Evolutionary conservation across 1,140 invertebrate species (phyloP), one percentile per base, ranked within the genome.

Genomic region (Orussus abietinus): DNA sequence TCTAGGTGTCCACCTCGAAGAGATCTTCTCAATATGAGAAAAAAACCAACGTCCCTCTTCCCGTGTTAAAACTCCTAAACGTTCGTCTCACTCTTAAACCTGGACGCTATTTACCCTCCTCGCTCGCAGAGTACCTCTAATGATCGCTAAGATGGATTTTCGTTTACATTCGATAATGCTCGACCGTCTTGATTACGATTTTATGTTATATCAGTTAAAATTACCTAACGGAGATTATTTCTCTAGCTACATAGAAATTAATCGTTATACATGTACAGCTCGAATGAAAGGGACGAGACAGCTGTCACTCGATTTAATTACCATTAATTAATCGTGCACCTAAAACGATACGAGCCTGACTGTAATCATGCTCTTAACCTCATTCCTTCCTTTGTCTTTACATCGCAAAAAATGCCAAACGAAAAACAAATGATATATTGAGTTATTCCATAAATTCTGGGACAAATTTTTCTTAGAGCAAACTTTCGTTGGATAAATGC

Each of bases 21-120:
- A n/a, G n/a, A 15, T 36, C 21, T 69, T 67, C 66, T 69, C 66
- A 69, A 69, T 69, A 69, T 69, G 65, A 69, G 66, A 69, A 69
- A 66, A 51, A n/a, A n/a, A n/a, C n/a, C n/a, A n/a, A n/a, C n/a
- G n/a, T n/a, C n/a, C n/a, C 22, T 25, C 22, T 25, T n/a, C n/a
- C 22, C n/a, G 6, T 25, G 6, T 25, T n/a, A 7, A n/a, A 7
- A 25, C 6, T 25, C 22, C 6, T 25, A 25, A 35, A 47, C 38
- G 38, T 59, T 17, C 38, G 36, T 61, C 51, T 61, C 56, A 59
- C 49, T 57, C 57, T 51, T n/a, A n/a, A n/a, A n/a, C n/a, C n/a
- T n/a, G 36, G 12, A 38, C 50, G 52, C 42, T 49, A 40, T 49
- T 51, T 49, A 45, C 45, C 46, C 43, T 57, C 49, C 26, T 51